These are phyloP conservation scores for Gadus chalcogrammus DNA, from an alignment of 2,113 vertebrate species.

Conservation along the genomic window DNA sequence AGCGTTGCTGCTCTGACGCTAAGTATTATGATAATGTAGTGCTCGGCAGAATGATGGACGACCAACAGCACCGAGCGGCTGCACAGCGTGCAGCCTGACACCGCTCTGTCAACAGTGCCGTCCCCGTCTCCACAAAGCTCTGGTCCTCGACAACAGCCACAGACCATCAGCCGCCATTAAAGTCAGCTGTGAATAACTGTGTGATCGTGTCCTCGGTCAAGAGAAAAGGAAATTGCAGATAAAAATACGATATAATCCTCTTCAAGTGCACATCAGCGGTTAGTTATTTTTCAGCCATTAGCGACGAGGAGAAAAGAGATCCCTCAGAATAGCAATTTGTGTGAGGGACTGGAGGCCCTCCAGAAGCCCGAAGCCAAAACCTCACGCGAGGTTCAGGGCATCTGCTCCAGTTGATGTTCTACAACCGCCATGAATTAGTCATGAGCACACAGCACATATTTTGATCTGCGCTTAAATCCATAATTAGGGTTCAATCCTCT, in stretches of 20 bases:
- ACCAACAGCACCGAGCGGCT: slow-evolving; percentile 65
- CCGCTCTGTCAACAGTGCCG: too few relatives aligned
- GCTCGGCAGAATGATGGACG: slow-evolving; percentile 66
- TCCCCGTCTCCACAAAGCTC: too few relatives aligned
- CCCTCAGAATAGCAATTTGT: slow-evolving; percentile 31
- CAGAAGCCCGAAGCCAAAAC: slow-evolving; percentile 34
- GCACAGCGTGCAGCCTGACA: slow-evolving; percentile 32
- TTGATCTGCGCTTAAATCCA: slow-evolving; percentile 57
- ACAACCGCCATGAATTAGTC: slow-evolving; percentile 54
- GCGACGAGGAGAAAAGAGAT: slow-evolving; percentile 14
- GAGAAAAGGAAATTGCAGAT: not conserved
- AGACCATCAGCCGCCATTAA: slow-evolving; percentile 24
- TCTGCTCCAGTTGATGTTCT: slow-evolving; percentile 39
- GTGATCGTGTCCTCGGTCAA: slow-evolving; percentile 28
- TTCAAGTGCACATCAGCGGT: not conserved
- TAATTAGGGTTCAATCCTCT: slow-evolving; percentile 51
- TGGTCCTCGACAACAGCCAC: not conserved
- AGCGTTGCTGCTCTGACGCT: slow-evolving; percentile 62
- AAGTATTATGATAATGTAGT: slow-evolving; percentile 71
- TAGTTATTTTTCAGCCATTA: slow-evolving; percentile 5
- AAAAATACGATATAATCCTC: not conserved
- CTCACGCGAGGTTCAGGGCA: slow-evolving; percentile 41
- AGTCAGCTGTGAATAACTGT: slow-evolving; percentile 30
- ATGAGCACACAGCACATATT: slow-evolving; percentile 53
- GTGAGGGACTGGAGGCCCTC: slow-evolving; percentile 26